Conservation (phyloP, 2,113 vertebrate genomes). For the Sinocyclocheilus grahami region DNA sequence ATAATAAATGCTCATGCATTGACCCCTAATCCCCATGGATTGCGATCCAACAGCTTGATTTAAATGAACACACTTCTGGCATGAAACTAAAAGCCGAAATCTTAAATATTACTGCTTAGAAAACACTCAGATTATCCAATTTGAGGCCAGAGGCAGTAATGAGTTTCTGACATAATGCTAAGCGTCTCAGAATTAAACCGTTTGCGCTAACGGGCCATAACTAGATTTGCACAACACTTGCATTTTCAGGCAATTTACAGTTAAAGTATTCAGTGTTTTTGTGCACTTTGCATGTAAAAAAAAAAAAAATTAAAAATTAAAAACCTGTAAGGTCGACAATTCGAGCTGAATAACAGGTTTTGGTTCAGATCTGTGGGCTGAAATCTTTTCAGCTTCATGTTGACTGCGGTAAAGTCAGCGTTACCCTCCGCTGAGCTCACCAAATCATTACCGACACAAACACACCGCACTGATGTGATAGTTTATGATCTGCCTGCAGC, state of each 20-base stretch:
- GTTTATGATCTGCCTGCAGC: slow-evolving; percentile 9
- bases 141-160: neutral
- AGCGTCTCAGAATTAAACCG: neutral
- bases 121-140: neutral
- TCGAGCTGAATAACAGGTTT: neutral
- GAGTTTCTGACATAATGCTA: neutral
- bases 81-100: neutral
- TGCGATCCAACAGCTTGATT: neutral
- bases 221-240: neutral
- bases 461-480: slow-evolving; percentile 12
- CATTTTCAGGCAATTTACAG: neutral
- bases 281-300: neutral
- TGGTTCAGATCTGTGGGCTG: neutral
- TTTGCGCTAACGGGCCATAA: neutral
- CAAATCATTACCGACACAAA: slow-evolving; percentile 69
- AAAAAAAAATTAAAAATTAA: neutral
- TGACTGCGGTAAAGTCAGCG: slow-evolving; percentile 64
- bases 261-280: neutral
- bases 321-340: no score
- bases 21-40: neutral
- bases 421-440: slow-evolving; percentile 58
- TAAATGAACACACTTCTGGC: neutral
- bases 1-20: neutral
- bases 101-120: neutral
- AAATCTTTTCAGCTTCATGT: slow-evolving; percentile 68